Conservation (phyloP, 1,140 invertebrate genomes). For the Oedothorax gibbosus region DNA sequence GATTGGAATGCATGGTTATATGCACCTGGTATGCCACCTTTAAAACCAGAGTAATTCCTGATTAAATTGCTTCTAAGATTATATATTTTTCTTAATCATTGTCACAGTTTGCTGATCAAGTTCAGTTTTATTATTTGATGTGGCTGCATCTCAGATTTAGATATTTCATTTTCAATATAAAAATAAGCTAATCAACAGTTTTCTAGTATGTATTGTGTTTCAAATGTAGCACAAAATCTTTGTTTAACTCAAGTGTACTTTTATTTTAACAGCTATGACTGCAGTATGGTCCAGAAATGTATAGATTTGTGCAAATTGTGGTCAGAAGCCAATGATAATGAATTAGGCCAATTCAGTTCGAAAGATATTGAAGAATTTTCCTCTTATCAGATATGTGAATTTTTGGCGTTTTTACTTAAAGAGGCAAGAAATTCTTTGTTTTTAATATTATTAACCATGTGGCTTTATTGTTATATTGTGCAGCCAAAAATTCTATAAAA, state of each 20-base stretch:
- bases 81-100: neutral
- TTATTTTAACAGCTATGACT: slow-evolving; percentile 75
- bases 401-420: slow-evolving; percentile 79
- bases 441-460: neutral
- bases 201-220: no score
- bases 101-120: no score
- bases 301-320: slow-evolving; percentile 74
- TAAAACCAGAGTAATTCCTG: slow-evolving; percentile 80
- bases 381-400: slow-evolving; percentile 78
- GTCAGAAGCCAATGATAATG: slow-evolving; percentile 70
- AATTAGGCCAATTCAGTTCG: slow-evolving; percentile 68
- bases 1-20: slow-evolving; percentile 91
- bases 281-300: slow-evolving; percentile 76
- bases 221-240: no score
- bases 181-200: no score
- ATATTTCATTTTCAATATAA: no score
- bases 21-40: slow-evolving; percentile 85
- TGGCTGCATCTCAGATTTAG: no score
- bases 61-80: neutral
- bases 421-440: slow-evolving; percentile 62
- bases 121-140: no score
- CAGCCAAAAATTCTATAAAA: no score
- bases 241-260: neutral
- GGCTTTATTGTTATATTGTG: neutral
- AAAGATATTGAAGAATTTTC: slow-evolving; percentile 74